A percentile compares a stretch with the other conserved stretches of the same genome.
Conservation (phyloP, 2,888 invertebrate species). For the Megastigmus dorsalis region DNA sequence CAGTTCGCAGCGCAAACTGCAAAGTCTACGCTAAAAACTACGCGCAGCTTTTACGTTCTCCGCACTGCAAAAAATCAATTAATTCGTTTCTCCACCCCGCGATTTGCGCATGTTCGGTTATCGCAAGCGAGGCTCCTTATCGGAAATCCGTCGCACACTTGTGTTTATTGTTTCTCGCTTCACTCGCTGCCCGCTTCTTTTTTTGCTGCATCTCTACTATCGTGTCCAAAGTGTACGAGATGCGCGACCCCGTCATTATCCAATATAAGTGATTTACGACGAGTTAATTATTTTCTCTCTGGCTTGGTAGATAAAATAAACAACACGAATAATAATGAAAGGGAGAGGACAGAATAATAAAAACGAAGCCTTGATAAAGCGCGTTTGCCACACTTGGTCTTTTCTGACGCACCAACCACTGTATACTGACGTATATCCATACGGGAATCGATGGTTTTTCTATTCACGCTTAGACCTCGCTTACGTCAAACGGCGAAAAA, state of each 20-base stretch:
- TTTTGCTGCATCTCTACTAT: neutral
- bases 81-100: too few species aligned
- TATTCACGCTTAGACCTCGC: too few species aligned
- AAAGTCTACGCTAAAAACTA: too few species aligned
- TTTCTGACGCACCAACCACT: too few species aligned
- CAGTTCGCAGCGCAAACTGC: too few species aligned
- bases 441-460: too few species aligned
- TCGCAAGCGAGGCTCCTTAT: conserved; percentile 21
- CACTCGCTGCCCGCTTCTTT: neutral
- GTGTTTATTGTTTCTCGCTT: conserved; percentile 14
- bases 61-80: too few species aligned
- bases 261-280: conserved; percentile 50
- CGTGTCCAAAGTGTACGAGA: neutral
- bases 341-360: neutral
- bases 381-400: too few species aligned
- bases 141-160: neutral
- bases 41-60: too few species aligned
- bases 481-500: too few species aligned
- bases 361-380: neutral
- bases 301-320: conserved; percentile 25
- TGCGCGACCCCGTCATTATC: neutral
- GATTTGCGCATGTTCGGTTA: neutral
- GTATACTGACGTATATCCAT: too few species aligned
- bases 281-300: conserved; percentile 53
- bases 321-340: neutral